Evolutionary conservation across 2,113 vertebrate genomes (phyloP).

Genomic region (Saimiri boliviensis): DNA sequence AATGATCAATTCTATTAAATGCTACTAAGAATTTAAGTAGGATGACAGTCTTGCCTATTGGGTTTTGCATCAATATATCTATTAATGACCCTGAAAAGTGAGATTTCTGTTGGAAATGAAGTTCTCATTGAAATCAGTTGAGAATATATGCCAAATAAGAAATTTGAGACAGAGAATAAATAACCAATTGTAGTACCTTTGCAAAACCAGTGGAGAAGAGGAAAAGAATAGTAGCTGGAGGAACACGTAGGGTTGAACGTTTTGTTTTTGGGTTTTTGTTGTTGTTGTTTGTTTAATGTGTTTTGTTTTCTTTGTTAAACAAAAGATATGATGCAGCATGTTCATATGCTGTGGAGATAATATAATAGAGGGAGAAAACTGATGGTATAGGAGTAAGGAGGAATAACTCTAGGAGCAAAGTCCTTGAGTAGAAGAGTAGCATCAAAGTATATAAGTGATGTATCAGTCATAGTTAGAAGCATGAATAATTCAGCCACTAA

Average conservation of each 20-base stretch:
- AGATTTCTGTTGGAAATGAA: neutral
- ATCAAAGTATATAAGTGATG: neutral
- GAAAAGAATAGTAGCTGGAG: neutral
- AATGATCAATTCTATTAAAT: neutral
- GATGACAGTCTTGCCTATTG: neutral
- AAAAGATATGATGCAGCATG: neutral
- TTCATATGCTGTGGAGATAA: neutral
- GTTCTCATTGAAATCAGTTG: neutral
- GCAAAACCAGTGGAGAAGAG: neutral
- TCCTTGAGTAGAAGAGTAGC: neutral
- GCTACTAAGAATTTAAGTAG: neutral
- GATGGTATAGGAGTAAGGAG: neutral
- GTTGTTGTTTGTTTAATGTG: neutral
- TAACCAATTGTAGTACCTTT: neutral
- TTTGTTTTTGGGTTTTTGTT: neutral
- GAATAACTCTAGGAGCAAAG: neutral
- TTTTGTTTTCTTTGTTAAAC: neutral
- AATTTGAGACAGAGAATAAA: neutral
- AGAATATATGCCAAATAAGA: conserved; percentile 24
- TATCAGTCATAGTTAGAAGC: neutral
- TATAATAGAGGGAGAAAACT: neutral
- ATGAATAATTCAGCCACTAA: neutral
- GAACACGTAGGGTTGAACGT: neutral
- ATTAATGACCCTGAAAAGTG: neutral
- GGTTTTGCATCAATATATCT: neutral